These are phyloP conservation scores for Mus pahari DNA, from an alignment of 2,113 vertebrate species.

Conservation along the genomic window DNA sequence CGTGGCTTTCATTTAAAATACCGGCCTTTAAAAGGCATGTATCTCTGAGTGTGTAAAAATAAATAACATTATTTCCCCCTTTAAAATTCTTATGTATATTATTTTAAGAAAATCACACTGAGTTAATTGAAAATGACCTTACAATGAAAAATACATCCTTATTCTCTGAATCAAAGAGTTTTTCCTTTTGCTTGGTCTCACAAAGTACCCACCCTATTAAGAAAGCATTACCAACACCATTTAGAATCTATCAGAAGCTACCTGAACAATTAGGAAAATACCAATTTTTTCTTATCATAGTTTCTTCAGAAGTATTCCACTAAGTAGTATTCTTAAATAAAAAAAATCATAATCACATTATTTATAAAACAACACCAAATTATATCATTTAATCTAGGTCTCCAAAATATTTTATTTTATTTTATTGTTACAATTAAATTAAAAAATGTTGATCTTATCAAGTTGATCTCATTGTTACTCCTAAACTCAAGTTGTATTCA, in stretches of 20 bases:
- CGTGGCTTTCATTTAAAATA: not conserved
- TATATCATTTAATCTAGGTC: not conserved
- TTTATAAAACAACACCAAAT: not conserved
- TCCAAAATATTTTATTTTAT: constrained; percentile 48
- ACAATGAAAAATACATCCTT: not conserved
- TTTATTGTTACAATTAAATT: constrained; percentile 59
- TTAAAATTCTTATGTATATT: not conserved
- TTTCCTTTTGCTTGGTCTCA: constrained; percentile 23
- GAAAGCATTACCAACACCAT: constrained; percentile 24
- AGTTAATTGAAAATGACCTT: constrained; percentile 11
- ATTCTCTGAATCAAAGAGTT: not conserved
- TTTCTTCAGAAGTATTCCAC: not conserved
- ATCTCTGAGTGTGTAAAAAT: not conserved
- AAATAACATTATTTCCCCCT: not conserved
- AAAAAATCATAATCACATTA: not conserved
- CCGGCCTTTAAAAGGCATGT: not conserved
- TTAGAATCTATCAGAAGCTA: not conserved
- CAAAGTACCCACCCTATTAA: constrained; percentile 28
- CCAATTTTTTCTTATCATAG: not conserved
- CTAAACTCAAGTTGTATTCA: constrained; percentile 49
- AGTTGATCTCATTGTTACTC: constrained; percentile 40
- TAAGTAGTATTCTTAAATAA: not conserved
- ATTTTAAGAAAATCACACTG: not conserved
- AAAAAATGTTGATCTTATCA: constrained; percentile 44
- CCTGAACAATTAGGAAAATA: not conserved